Base-by-base conservation (phyloP, 2,888 invertebrate species). In the Caenorhabditis japonica region DNA sequence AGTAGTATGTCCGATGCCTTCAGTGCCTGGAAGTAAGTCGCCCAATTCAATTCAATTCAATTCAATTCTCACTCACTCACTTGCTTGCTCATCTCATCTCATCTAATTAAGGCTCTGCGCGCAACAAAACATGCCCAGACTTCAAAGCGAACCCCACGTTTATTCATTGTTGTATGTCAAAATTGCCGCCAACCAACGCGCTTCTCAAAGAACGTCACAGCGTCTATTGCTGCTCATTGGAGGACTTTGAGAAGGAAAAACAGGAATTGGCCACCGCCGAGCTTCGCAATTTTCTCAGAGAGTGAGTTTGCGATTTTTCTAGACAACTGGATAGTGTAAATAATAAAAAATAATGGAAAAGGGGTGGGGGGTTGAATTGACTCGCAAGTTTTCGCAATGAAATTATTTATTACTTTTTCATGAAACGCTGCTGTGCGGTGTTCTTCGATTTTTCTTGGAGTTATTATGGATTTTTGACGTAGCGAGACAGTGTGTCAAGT, bases 81-180 rank as follows among this genome's bases (percentile, higher is more conserved):
- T 36, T 15, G 44, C 15, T 52, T 61, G 13, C 53, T n/a, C n/a
- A n/a, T n/a, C n/a, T n/a, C n/a, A n/a, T n/a, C n/a, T n/a, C n/a
- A n/a, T n/a, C n/a, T n/a, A n/a, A n/a, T n/a, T n/a, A n/a, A 70
- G 73, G 68, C 12, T 33, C 46, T 1, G 43, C 58, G 1, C 71
- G 76, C 30, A 79, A 79, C 49, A 74, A 75, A 38, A 77, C 79
- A 38, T 79, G 79, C 58, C 79, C 79, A 10, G 79, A 72, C 46
- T 79, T 79, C 75, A 79, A 79, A 59, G 75, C 77, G 3, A 59
- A 73, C 51, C 75, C 77, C 27, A 59, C 64, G n/a, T 70, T 60
- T 38, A 47, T 60, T 3, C 66, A 68, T 34, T 79, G 79, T 39
- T 79, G 79, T 38, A 58, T 70, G 15, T 79, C 79, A 4, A 79